Conservation (phyloP, 1,140 invertebrate species). For the Drosophila parvula region DNA sequence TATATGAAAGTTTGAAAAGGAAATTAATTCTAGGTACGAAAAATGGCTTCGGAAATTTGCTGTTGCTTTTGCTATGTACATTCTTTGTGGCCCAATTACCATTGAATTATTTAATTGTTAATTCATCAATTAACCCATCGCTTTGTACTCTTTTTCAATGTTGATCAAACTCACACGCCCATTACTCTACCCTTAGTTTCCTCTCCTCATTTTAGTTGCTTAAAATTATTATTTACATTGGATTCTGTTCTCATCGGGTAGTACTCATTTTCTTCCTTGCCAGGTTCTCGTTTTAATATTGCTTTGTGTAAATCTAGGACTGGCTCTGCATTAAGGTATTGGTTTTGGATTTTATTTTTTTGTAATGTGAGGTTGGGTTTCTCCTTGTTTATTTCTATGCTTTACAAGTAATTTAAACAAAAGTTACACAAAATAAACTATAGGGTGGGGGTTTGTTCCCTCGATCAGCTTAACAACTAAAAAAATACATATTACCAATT, state of each 20-base stretch:
- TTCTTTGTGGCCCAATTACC: slow-evolving; percentile 41
- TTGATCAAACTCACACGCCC: slow-evolving; percentile 39
- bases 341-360: slow-evolving; percentile 30
- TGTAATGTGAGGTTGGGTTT: slow-evolving; percentile 16
- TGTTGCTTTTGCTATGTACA: slow-evolving; percentile 28
- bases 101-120: not conserved
- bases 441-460: not conserved
- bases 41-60: slow-evolving; percentile 44
- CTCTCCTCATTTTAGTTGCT: not conserved
- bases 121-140: slow-evolving; percentile 71
- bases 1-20: slow-evolving; percentile 1
- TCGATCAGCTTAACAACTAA: slow-evolving; percentile 52
- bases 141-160: slow-evolving; percentile 74
- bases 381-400: slow-evolving; percentile 34
- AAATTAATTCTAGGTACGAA: slow-evolving; percentile 31
- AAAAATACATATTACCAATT: slow-evolving; percentile 34
- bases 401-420: slow-evolving; percentile 44
- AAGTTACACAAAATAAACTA: slow-evolving; percentile 29
- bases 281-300: slow-evolving; percentile 54
- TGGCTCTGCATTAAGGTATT: slow-evolving; percentile 16
- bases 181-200: slow-evolving; percentile 20
- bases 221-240: slow-evolving; percentile 37
- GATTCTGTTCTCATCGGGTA: slow-evolving; percentile 18
- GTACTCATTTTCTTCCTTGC: slow-evolving; percentile 1
- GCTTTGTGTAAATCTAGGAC: slow-evolving; percentile 47